Evolutionary conservation across 2,888 invertebrate species (phyloP), one percentile per base, ranked within the genome.

Genomic region (Ophraella communa): DNA sequence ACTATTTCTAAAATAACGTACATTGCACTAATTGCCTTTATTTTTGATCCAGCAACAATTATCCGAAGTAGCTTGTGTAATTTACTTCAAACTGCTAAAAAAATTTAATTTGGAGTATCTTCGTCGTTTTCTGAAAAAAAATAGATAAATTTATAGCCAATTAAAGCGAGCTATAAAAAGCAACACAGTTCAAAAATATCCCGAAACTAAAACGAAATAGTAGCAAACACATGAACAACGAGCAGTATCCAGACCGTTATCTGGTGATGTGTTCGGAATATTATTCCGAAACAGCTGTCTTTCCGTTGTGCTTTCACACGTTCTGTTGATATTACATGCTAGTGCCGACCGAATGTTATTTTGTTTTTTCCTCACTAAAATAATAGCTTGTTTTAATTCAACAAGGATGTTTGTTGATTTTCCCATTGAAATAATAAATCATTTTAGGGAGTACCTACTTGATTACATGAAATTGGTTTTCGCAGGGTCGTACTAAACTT

Each of bases 251-350:
- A 35, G 54, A 42, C 60, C 23, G 60, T 52, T 60, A 60, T 60
- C 52, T 60, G 52, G 52, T 30, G 60, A 52, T 60, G 24, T 54
- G 56, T 68, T 70, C 65, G 64, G 73, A 75, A 74, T 77, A 73
- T 74, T 75, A 73, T 77, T 73, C 69, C 73, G 69, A 63, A 72
- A 71, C 77, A 78, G 74, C 75, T 77, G 78, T 73, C 72, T 74
- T 69, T 71, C 72, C 65, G 77, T 77, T 77, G 70, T 77, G 76
- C 71, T 78, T 78, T 79, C 79, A 71, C 79, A 79, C 78, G 79
- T 77, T 73, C 66, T 77, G 79, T 79, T 78, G 74, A 76, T 78
- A 74, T 76, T 77, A 72, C 74, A 74, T 73, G 72, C 73, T 74
- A 72, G 71, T 63, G 62, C 52, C 56, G 62, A 51, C 63, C 57